Base-by-base conservation (phyloP, 1,140 invertebrate genomes). In the Triops cancriformis region DNA sequence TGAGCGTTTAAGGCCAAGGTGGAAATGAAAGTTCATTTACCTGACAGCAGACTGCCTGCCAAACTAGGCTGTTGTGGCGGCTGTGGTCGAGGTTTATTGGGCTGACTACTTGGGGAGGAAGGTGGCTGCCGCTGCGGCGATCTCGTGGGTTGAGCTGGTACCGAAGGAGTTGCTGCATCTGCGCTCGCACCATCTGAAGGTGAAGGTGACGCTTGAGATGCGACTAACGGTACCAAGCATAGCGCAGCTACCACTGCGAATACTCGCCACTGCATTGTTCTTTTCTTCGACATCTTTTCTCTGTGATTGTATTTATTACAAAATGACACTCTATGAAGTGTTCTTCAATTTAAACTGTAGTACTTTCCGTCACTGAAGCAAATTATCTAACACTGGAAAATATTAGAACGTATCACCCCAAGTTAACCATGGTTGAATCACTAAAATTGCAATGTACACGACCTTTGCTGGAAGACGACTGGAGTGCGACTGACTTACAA, bases 41-140 rank as follows among this genome's bases (percentile, higher is more conserved):
- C 51, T 64, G 51, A 64, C 51, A 64, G 51, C 23, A 64, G 51
- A 23, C 51, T 64, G n/a, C 51, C 51, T 64, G 51, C 51, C 51
- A 64, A 64, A 64, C 51, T 64, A 64, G 51, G 51, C 51, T 64
- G 51, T 64, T 64, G 51, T 64, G 51, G 51, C 51, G 51, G 51
- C 51, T 64, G 51, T 64, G 51, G 51, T 18, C 51, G 14, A 18
- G 51, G 51, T 64, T 64, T 64, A 64, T 64, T 64, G 14, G 10
- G 9, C 9, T 64, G 51, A 64, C 51, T 23, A 64, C 18, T 64
- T n/a, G 51, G 51, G 51, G 51, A 18, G 6, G 51, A 23, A n/a
- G 51, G 18, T 64, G 51, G 51, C 31, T 37, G 31, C 31, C 7
- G 31, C 31, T 37, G 31, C 7, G 31, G 2, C 51, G 51, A 64